Percentiles rank a stretch among this genome's conserved stretches.
Evolutionary conservation across 1,140 invertebrate species (phyloP).

Genomic region (Tribolium madens): DNA sequence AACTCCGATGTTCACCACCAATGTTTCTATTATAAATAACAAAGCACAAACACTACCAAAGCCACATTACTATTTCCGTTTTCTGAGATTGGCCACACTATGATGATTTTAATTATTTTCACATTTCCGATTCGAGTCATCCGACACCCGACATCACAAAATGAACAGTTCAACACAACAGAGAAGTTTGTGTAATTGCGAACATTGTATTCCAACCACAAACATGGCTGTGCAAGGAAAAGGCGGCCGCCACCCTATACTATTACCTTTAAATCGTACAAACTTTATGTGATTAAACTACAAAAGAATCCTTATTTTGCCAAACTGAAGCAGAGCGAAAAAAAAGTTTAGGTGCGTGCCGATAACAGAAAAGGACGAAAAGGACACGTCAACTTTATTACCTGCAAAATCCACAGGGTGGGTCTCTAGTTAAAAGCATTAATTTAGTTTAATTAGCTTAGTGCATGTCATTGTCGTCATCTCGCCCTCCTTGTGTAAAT

Average conservation of each 20-base stretch:
- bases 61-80: not conserved
- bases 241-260: not conserved
- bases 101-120: slow-evolving; percentile 23
- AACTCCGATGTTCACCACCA: not conserved
- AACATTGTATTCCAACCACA: slow-evolving; percentile 22
- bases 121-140: slow-evolving; percentile 5
- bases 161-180: slow-evolving; percentile 21
- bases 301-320: slow-evolving; percentile 11
- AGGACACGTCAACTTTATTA: slow-evolving; percentile 6
- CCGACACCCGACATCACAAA: slow-evolving; percentile 10
- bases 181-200: slow-evolving; percentile 12
- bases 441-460: slow-evolving; percentile 27
- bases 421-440: slow-evolving; percentile 10
- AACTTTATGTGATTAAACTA: not conserved
- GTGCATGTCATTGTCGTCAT: not conserved
- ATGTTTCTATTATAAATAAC: not conserved
- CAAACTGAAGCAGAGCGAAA: not conserved
- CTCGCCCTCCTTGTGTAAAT: not conserved
- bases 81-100: not conserved
- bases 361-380: not conserved
- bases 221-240: slow-evolving; percentile 16
- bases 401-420: slow-evolving; percentile 14
- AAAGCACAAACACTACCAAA: not conserved
- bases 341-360: slow-evolving; percentile 1
- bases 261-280: slow-evolving; percentile 9